Percentiles rank a stretch among this genome's conserved stretches.
Conservation (phyloP, 1,140 invertebrate species). For the Globodera rostochiensis region DNA sequence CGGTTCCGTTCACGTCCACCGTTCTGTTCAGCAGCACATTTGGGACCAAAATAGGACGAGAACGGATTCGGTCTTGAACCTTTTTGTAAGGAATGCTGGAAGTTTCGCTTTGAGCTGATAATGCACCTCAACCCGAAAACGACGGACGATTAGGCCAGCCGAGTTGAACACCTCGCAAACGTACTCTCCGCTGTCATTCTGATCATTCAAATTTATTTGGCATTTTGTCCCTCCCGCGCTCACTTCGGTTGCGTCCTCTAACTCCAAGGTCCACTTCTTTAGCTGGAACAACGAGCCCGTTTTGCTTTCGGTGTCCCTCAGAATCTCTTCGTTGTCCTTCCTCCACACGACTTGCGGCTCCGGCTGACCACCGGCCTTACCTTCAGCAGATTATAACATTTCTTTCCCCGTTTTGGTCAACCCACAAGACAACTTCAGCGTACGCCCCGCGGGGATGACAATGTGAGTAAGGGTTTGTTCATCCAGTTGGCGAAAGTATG, state of each 20-base stretch:
- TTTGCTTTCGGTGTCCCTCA: conserved; percentile 38
- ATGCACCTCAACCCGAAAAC: conserved; percentile 50
- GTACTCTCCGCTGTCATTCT: conserved; percentile 42
- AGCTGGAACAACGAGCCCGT: conserved; percentile 56
- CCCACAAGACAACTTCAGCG: conserved; percentile 50
- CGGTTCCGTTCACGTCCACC: conserved; percentile 61
- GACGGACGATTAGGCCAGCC: conserved; percentile 47
- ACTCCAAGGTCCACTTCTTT: conserved; percentile 57
- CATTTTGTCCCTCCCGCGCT: conserved; percentile 33
- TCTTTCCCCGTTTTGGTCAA: background rate
- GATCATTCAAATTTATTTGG: background rate
- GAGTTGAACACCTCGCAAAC: conserved; percentile 57
- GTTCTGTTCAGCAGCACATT: conserved; percentile 61
- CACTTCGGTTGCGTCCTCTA: conserved; percentile 61
- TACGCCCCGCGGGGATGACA: conserved; percentile 57
- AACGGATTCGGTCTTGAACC: conserved; percentile 56
- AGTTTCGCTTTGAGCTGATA: background rate
- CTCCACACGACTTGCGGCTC: conserved; percentile 59
- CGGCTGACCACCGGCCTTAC: conserved; percentile 55
- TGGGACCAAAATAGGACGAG: conserved; percentile 56
- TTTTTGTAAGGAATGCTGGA: background rate
- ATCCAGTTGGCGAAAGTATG: conserved; percentile 52
- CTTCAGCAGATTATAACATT: background rate
- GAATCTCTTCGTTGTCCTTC: conserved; percentile 51
- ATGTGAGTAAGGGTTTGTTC: conserved; percentile 42